Base-by-base conservation (phyloP, 2,888 invertebrate genomes). In the Stegana nigrithorax region DNA sequence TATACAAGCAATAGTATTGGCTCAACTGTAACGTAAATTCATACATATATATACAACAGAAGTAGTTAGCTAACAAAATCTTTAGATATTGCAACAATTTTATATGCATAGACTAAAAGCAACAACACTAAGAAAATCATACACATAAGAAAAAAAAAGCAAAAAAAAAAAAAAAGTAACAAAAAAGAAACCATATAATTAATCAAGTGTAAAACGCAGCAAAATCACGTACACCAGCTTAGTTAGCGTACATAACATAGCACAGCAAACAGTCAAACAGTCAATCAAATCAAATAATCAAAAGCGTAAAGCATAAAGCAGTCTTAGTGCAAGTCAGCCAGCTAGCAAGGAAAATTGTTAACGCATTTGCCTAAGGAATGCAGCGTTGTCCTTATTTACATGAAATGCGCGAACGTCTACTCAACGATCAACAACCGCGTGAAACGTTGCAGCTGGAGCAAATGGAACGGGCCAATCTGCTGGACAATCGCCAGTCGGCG, bases 381-480 rank as follows among this genome's bases (percentile, higher is more conserved):
- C 85, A 86, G 84, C 86, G 94, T 87, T 94, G 93, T 89, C 94
- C 94, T 82, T 94, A 94, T 89, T 91, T 94, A 87, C 93, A 94
- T 89, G 94, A 94, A 90, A 94, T 94, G 94, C 93, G 94, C 89
- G 94, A 94, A 90, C 92, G 94, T 83, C 89, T 94, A 87, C 89
- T 94, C 78, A 92, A 92, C 82, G 90, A 91, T 82, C 88, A 89
- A 65, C 88, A 89, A 65, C 80, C 80, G 63, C 89, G 90, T 71
- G 90, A 91, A 84, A 89, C 89, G 83, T 86, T 89, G 81, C 89
- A 90, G 73, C 87, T 90, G 87, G 90, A 89, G 80, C 87, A 88
- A 77, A 87, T 89, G 80, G 87, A 88, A 82, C 86, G 88, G 63
- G 88, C 88, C 77, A 84, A 84, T 75, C 74, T 84, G 71, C 85